A percentile compares a stretch with the other conserved stretches of the same genome.
Conservation (phyloP, 92 coral and sea anemone genomes). For the Porites lobata region DNA sequence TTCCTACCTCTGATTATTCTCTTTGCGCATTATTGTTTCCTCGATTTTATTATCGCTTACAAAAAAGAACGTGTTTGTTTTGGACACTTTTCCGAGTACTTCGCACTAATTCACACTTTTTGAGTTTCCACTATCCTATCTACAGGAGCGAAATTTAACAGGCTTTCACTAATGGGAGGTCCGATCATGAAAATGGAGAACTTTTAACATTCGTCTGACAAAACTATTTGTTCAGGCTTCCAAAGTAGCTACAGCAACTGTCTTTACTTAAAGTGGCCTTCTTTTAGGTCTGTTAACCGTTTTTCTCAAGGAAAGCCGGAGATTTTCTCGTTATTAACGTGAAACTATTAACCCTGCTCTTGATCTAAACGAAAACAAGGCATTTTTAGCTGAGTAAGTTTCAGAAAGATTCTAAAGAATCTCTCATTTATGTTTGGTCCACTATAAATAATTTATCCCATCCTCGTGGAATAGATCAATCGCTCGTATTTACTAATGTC, state of each 20-base stretch:
- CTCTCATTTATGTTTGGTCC: not conserved
- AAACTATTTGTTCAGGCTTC: not conserved
- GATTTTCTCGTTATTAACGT: too few species aligned
- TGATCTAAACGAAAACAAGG: not conserved
- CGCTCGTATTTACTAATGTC: constrained; percentile 1
- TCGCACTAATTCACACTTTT: not conserved
- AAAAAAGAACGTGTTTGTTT: too few species aligned
- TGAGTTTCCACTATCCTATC: not conserved
- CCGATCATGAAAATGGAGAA: not conserved
- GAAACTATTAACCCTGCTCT: not conserved
- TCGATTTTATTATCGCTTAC: too few species aligned
- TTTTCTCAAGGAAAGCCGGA: too few species aligned
- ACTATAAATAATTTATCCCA: constrained; percentile 39
- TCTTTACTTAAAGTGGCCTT: too few species aligned
- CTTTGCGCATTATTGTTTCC: not conserved
- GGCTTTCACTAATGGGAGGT: not conserved
- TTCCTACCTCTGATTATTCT: not conserved
- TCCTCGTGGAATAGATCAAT: constrained; percentile 43
- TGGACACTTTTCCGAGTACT: not conserved
- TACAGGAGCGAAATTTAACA: not conserved
- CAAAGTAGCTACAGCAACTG: not conserved
- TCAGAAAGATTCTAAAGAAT: not conserved
- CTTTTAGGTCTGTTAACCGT: not conserved
- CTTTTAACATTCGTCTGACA: not conserved
- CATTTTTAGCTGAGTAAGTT: not conserved